Base-by-base conservation (phyloP, 2,888 invertebrate species). In the Pocota personata region DNA sequence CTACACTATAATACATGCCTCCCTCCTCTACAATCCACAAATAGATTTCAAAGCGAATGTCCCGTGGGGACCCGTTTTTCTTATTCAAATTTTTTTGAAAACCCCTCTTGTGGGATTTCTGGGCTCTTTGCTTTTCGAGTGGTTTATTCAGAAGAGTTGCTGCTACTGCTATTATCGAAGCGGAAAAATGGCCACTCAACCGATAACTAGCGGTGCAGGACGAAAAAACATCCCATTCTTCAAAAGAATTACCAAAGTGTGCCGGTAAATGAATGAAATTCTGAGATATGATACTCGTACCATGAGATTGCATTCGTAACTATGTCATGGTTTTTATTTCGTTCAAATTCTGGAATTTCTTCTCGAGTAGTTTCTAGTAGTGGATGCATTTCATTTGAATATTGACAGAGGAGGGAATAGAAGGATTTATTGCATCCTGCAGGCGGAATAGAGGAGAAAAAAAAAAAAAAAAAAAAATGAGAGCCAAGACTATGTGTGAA, bases 111-210 rank as follows among this genome's bases (percentile, higher is more conserved):
- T 6, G 16, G 32, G 14, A 32, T 43, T 75, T 64, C 64, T 32
- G 64, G 19, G 35, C 35, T 57, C 66, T 27, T 64, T 66, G 46
- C 55, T 55, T 12, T 10, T 19, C 1, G 19, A 66, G 46, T 66
- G 75, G 55, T 64, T 64, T 40, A 55, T 76, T 57, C 37, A 30
- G 35, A 46, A 35, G 43, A 12, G 12, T 30, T 35, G 24, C 55
- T 43, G 10, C 35, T 46, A 37, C 52, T 55, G 55, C 3, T 19
- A 48, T 35, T n/a, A 58, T 67, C 37, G 40, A 77, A 58, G 76
- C 58, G 35, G 67, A 77, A 77, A 77, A 77, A 77, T 67, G 58
- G 50, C 67, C 58, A 67, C 76, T 67, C 76, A 58, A 48, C 67
- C 76, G 67, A 48, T 50, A 50, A 66, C 66, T 37, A 57, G 67